A percentile compares a stretch with the other conserved stretches of the same genome.
These are phyloP conservation scores for Lasioglossum zephyrum DNA, from an alignment of 2,888 invertebrate species.

Conservation along the genomic window DNA sequence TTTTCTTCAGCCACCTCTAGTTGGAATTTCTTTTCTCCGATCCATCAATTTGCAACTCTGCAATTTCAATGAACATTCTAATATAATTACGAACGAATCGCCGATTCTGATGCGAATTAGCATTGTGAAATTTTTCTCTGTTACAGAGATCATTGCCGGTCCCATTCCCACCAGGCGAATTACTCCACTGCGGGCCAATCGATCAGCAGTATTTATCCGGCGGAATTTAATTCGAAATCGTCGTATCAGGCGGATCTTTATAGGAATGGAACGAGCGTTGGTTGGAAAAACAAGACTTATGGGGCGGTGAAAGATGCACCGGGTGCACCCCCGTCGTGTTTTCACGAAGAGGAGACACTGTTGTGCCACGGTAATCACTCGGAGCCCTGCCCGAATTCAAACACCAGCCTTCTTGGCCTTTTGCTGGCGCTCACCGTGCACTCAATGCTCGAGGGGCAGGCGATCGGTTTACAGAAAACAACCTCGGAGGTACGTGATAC, in stretches of 20 bases:
- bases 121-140: conserved; percentile 12
- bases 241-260: conserved; percentile 50
- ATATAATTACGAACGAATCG: too few species aligned
- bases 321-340: conserved; percentile 72
- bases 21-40: too few species aligned
- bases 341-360: conserved; percentile 83
- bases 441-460: conserved; percentile 92
- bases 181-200: conserved; percentile 35
- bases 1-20: not conserved
- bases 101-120: not conserved
- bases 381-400: conserved; percentile 88
- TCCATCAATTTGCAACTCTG: too few species aligned
- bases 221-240: conserved; percentile 49
- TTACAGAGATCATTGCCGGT: conserved; percentile 46
- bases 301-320: conserved; percentile 58
- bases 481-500: conserved; percentile 87
- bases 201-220: conserved; percentile 28
- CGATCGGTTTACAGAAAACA: conserved; percentile 91
- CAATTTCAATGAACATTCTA: too few species aligned
- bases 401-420: conserved; percentile 88
- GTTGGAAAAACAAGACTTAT: conserved; percentile 50
- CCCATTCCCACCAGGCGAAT: conserved; percentile 50
- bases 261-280: conserved; percentile 7
- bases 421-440: conserved; percentile 91
- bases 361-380: conserved; percentile 89